phyloP scores from a whole-genome alignment of 2,797 vertebrate species.

The Tokudaia tokunoshimensis region DNA sequence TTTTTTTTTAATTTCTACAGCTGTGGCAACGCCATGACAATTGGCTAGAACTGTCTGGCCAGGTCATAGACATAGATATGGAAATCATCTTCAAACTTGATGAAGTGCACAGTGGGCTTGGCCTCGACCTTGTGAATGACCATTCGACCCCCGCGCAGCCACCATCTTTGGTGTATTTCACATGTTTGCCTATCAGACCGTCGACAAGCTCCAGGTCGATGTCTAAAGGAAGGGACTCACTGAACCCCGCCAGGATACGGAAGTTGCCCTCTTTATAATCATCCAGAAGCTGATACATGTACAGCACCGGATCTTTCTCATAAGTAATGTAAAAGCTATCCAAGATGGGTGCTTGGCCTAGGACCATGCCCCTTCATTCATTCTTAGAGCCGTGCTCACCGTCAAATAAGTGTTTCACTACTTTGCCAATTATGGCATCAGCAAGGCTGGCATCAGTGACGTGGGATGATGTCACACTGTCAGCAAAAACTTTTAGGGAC shows the following conservation, averaged over 20 bases:
- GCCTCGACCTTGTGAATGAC: slow-evolving; percentile 97
- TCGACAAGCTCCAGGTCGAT: slow-evolving; percentile 95
- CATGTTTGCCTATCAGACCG: slow-evolving; percentile 96
- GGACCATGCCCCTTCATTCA: slow-evolving; percentile 96
- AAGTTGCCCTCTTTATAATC: slow-evolving; percentile 97
- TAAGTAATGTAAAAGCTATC: slow-evolving; percentile 99
- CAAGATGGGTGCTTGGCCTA: slow-evolving; percentile 96
- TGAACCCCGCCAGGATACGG: slow-evolving; percentile 96
- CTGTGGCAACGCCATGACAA: slow-evolving; percentile 82
- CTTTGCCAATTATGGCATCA: slow-evolving; percentile 95
- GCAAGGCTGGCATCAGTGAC: slow-evolving; percentile 93
- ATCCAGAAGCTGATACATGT: slow-evolving; percentile 98
- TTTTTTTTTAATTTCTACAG: slow-evolving; percentile 74
- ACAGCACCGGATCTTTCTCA: slow-evolving; percentile 97
- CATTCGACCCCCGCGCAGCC: slow-evolving; percentile 95
- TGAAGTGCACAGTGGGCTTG: slow-evolving; percentile 97
- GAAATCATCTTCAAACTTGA: slow-evolving; percentile 87
- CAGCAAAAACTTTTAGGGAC: slow-evolving; percentile 94
- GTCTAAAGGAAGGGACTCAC: slow-evolving; percentile 92
- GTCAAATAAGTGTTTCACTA: slow-evolving; percentile 97
- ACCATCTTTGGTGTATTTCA: slow-evolving; percentile 98
- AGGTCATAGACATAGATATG: slow-evolving; percentile 76
- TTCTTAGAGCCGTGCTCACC: slow-evolving; percentile 95
- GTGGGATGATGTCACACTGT: slow-evolving; percentile 93
- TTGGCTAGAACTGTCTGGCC: slow-evolving; percentile 93